Conservation (phyloP, 2,797 vertebrate genomes). For the Tenualosa ilisha region DNA sequence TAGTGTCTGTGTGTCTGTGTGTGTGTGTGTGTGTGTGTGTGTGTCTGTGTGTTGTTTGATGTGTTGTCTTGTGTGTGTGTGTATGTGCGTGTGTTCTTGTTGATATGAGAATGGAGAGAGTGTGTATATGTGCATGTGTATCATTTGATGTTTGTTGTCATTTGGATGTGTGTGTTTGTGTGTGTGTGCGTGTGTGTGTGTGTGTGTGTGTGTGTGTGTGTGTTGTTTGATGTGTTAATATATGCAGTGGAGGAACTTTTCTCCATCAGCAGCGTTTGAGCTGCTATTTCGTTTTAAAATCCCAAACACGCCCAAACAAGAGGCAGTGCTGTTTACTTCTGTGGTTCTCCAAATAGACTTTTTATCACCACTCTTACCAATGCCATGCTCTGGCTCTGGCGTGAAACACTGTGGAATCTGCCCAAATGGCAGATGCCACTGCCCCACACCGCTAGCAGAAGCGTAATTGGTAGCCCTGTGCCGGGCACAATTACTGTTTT, state of each 20-base stretch:
- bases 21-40: not conserved
- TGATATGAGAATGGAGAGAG: not conserved
- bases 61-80: not conserved
- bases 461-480: not conserved
- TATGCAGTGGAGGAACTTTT: not conserved
- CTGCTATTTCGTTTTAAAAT: not conserved
- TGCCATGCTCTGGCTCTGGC: no score
- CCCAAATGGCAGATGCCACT: not conserved
- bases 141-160: not conserved
- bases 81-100: not conserved
- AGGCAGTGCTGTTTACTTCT: not conserved
- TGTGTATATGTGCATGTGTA: not conserved
- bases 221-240: not conserved
- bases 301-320: not conserved
- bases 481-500: not conserved
- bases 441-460: not conserved
- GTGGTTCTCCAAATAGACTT: not conserved
- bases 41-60: not conserved
- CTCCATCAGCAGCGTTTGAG: not conserved
- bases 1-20: not conserved
- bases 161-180: not conserved
- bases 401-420: not conserved
- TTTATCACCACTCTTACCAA: no score
- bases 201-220: constrained; percentile 6
- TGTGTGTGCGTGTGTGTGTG: not conserved